Base-by-base conservation (phyloP, 30 jellyfish, hydroid and myxozoan genomes). In the Aurelia sp. region DNA sequence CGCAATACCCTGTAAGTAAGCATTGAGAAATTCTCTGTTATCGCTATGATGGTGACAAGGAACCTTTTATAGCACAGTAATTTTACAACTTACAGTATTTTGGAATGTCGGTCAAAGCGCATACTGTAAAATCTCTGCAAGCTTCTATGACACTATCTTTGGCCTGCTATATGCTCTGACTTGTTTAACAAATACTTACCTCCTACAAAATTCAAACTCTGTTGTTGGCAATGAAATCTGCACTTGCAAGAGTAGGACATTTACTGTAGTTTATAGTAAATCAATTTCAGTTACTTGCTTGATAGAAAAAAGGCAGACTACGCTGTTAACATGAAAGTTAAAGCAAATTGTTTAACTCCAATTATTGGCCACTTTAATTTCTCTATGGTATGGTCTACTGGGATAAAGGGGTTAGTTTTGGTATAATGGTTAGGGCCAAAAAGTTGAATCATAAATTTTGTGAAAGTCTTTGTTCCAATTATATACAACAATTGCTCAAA, bases 1-100 rank as follows among this genome's bases (percentile, higher is more conserved):
- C 33, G 86, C 17, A 79, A 64, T 48, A 65, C 90, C 15, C 19
- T 79, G 85, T 27, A 27, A 27, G 33, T 27, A 37, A 71, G 82
- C 40, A 71, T 57, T 57, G 19, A 13, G 23, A 37, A 22, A 11
- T 20, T 11, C 23, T 23, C 17, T 71, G 17, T 71, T 71, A 11
- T 11, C 27, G 17, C 82, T 71, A 71, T 12, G 23, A 71, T 11
- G 17, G 3, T 37, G 20, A 37, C 23, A 17, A 11, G 23, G 76
- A 65, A 15, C 76, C 23, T 18, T 13, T 57, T 57, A n/a, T 27
- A 27, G 2, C 33, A 27, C 33, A 27, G 33, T 27, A 27, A 27
- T 27, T 27, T 27, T 27, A 27, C 19, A 57, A 13, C 20, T 16
- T 57, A 57, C 18, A n/a, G 18, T 57, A n/a, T 13, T n/a, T n/a